Evolutionary conservation across 64 coral and sea anemone genomes (phyloP).

Genomic region (Stichodactyla mertensii): DNA sequence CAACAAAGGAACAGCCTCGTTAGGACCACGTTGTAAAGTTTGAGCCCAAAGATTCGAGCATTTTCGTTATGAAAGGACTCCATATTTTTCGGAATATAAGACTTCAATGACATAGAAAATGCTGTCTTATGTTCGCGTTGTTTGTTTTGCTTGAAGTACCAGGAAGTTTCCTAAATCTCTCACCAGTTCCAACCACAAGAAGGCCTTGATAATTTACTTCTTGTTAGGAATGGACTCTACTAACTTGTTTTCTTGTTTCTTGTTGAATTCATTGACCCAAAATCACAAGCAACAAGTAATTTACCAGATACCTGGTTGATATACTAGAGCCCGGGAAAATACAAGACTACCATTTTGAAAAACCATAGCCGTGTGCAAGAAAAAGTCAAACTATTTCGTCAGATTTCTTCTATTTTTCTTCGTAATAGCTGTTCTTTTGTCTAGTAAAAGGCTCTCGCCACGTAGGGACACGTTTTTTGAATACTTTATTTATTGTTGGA

Average conservation of each 20-base stretch:
- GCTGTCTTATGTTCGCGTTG: background rate
- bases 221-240: background rate
- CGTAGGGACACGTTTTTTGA: conserved; percentile 9
- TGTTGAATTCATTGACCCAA: conserved; percentile 25
- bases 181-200: conserved; percentile 7
- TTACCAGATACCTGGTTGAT: background rate
- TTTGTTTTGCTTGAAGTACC: background rate
- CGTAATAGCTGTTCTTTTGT: background rate
- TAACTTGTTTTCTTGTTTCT: conserved; percentile 32
- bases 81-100: background rate
- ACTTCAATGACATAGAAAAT: background rate
- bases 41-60: too few species aligned
- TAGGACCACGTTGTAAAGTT: background rate
- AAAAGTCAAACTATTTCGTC: too few species aligned
- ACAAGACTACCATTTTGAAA: background rate
- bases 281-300: conserved; percentile 2
- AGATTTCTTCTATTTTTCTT: background rate
- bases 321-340: background rate
- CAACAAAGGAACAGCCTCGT: background rate
- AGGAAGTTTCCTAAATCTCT: background rate
- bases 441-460: background rate
- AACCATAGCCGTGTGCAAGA: background rate
- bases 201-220: background rate
- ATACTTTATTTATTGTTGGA: background rate
- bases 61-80: background rate